Conservation (phyloP, 2,797 vertebrate species). For the Neomorphus geoffroyi region DNA sequence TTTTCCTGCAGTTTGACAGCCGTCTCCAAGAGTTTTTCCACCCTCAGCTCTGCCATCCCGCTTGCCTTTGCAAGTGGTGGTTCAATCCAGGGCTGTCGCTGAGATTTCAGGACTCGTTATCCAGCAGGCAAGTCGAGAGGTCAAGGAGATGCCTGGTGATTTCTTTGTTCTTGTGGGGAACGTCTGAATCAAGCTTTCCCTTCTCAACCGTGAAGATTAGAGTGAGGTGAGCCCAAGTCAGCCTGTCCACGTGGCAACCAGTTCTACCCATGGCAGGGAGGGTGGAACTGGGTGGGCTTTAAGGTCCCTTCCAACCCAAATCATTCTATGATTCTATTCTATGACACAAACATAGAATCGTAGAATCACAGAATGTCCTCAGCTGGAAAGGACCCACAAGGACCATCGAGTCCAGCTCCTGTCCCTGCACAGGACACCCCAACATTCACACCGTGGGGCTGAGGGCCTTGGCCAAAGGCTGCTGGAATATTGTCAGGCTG, state of each 20-base stretch:
- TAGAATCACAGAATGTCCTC: too few relatives aligned
- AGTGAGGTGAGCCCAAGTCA: neutral
- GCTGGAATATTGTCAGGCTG: too few relatives aligned
- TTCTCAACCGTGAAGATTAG: neutral
- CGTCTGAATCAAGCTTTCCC: neutral
- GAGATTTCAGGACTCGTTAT: neutral
- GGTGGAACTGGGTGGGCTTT: too few relatives aligned
- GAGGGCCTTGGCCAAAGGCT: too few relatives aligned
- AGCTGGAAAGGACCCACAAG: too few relatives aligned
- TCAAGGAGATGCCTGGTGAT: neutral
- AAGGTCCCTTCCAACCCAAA: too few relatives aligned
- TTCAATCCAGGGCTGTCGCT: neutral
- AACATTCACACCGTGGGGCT: too few relatives aligned
- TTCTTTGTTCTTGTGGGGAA: neutral
- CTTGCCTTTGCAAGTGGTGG: neutral
- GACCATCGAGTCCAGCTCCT: too few relatives aligned
- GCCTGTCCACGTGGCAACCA: fast-evolving
- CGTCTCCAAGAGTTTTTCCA: neutral
- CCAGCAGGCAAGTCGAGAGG: neutral
- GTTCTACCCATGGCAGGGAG: neutral
- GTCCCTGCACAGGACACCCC: too few relatives aligned
- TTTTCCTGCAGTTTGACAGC: neutral
- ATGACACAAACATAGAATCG: too few relatives aligned
- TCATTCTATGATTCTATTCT: too few relatives aligned
- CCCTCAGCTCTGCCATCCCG: neutral